These are phyloP conservation scores for Acanthochromis polyacanthus DNA, from an alignment of 2,113 vertebrate species.

Conservation along the genomic window DNA sequence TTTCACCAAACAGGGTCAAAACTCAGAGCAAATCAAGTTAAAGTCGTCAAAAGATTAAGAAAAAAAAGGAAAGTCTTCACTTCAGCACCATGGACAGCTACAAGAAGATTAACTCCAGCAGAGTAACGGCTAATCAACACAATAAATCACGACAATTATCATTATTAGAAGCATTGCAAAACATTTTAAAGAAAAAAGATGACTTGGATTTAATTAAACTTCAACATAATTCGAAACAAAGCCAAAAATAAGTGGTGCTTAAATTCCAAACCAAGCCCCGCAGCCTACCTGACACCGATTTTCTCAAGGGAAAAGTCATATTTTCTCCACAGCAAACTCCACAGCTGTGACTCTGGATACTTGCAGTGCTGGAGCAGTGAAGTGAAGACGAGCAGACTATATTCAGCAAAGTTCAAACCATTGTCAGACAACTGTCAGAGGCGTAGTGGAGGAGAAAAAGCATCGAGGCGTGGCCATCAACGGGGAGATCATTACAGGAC, in stretches of 20 bases:
- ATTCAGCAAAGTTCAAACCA: constrained; percentile 94
- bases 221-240: background rate
- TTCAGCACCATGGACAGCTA: constrained; percentile 82
- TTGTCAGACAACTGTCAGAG: constrained; percentile 93
- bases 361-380: constrained; percentile 80
- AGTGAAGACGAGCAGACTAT: constrained; percentile 71
- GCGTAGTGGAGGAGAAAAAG: constrained; percentile 86
- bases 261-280: background rate
- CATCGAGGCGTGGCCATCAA: constrained; percentile 92
- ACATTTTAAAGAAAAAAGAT: background rate
- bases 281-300: constrained; percentile 95
- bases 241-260: background rate
- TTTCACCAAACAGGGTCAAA: background rate
- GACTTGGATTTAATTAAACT: no score
- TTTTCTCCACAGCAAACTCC: constrained; percentile 77
- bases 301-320: constrained; percentile 96
- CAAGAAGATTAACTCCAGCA: background rate
- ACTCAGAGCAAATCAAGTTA: background rate
- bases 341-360: constrained; percentile 56
- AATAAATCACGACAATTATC: background rate
- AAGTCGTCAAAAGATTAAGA: background rate
- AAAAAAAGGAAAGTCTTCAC: background rate
- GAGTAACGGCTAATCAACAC: no score
- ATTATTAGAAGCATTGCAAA: background rate
- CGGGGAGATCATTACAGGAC: constrained; percentile 98